Percentiles rank a stretch among this genome's conserved stretches.
phyloP scores from a whole-genome alignment of 2,888 invertebrate genomes.

The Cosmia trapezina region DNA sequence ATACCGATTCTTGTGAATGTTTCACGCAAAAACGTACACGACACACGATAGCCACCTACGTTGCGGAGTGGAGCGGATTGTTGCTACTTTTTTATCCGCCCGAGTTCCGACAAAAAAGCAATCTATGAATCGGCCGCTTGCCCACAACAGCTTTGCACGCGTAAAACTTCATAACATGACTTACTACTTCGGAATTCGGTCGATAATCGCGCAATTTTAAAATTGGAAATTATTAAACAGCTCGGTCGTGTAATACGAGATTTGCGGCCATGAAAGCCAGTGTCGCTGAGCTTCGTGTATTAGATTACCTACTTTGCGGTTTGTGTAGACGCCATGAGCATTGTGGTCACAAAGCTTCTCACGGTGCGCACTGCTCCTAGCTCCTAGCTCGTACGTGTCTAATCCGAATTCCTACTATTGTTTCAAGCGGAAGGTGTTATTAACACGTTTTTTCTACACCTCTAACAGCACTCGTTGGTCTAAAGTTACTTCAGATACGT shows the following conservation, averaged over 20 bases:
- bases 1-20: conserved; percentile 76
- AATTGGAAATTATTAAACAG: conserved; percentile 60
- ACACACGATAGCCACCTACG: conserved; percentile 83
- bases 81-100: conserved; percentile 80
- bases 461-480: conserved; percentile 51
- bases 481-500: conserved; percentile 46
- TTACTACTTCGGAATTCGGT: conserved; percentile 69
- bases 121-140: conserved; percentile 85
- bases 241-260: conserved; percentile 84
- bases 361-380: conserved; percentile 79
- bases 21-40: conserved; percentile 76
- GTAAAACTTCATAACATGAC: conserved; percentile 65
- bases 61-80: conserved; percentile 73
- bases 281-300: conserved; percentile 90
- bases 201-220: conserved; percentile 67
- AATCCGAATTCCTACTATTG: conserved; percentile 74
- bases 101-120: conserved; percentile 86
- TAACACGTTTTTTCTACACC: conserved; percentile 65
- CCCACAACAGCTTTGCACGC: conserved; percentile 70
- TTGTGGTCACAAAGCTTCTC: conserved; percentile 87
- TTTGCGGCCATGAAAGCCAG: conserved; percentile 87
- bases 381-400: conserved; percentile 77
- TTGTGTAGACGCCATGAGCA: conserved; percentile 86
- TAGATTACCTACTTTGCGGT: conserved; percentile 89
- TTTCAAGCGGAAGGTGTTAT: conserved; percentile 72